Evolutionary conservation across 2,113 vertebrate genomes (phyloP), one percentile per base, ranked within the genome.

Genomic region (Meriones unguiculatus): DNA sequence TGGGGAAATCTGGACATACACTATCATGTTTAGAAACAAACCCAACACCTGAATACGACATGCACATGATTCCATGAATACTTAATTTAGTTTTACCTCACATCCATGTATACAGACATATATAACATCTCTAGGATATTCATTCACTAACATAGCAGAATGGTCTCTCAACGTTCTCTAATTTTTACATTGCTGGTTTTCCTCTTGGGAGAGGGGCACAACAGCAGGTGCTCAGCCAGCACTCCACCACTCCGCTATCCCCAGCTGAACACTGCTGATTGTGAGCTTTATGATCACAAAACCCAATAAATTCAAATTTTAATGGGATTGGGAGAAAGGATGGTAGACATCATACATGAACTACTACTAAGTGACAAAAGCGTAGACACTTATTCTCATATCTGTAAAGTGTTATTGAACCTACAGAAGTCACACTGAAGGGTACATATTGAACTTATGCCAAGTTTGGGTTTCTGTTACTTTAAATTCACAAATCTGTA

Each of bases 251-350:
- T 17, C n/a, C 28, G 13, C 59, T 4, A 35, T 35, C 7, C n/a
- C 32, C n/a, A 64, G 59, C 81, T 30, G n/a, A 25, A 62, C 35
- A 70, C 17, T 20, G 3, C 41, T 70, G 24, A 25, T 14, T 64
- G 41, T 35, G 65, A 80, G 54, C 54, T 73, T 80, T 73, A 57
- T 57, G 35, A 70, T 78, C 32, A 87, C 46, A 96, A 93, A 77
- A 72, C 7, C 22, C 18, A 72, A 8, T 46, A 80, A 65, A 28
- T 46, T n/a, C 30, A 87, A 38, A 73, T 73, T 72, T 46, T 80
- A 87, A 52, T 9, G 22, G 46, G 7, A 7, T 17, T 75, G 7
- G 59, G 2, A 35, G 5, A 28, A 38, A 6, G 15, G 8, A 24
- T 67, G 17, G 13, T 20, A 46, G 82, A 64, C 62, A 85, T 46